Base-by-base conservation (phyloP, 2,888 invertebrate genomes). In the Phyllotreta cruciferae region DNA sequence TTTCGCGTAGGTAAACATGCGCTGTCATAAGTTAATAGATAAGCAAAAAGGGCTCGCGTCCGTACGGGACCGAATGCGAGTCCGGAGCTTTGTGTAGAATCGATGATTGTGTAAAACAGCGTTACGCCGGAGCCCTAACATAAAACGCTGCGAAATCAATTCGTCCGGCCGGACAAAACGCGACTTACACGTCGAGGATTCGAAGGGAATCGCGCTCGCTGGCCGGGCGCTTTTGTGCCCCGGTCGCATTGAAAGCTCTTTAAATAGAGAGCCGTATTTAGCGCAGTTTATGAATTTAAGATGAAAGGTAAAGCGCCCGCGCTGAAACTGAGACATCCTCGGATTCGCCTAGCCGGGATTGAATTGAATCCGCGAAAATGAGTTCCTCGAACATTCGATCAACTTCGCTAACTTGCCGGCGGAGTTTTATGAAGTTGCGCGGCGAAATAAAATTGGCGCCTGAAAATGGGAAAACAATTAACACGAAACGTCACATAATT, bases 11-110 rank as follows among this genome's bases (percentile, higher is more conserved):
- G 24, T 54, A 42, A 10, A 54, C 42, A 42, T 41, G 54, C 35
- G 41, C 54, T 54, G 54, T 54, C 54, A 54, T n/a, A 54, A 54
- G 54, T 54, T 54, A 54, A 54, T 42, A 54, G 54, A 54, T 56
- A 56, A 36, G 38, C 56, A 56, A 56, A 47, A 56, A 56, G 47
- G 47, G 56, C 41, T 44, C 37, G 39, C 37, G 38, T 45, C 45
- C 37, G 35, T 56, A 13, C 44, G 34, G n/a, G 56, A 11, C 37
- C 42, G 35, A 35, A 24, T 36, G 34, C 42, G 36, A 45, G 4
- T 35, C 39, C 9, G 10, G 34, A 3, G 13, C 6, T 37, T 52
- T 52, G 38, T 52, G 8, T 52, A 4, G 8, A 52, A 37, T 37
- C 13, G 37, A 6, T 7, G 6, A 24, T 37, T 36, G 13, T 52